Evolutionary conservation across 2,113 vertebrate genomes (phyloP).

Genomic region (Mirounga angustirostris): DNA sequence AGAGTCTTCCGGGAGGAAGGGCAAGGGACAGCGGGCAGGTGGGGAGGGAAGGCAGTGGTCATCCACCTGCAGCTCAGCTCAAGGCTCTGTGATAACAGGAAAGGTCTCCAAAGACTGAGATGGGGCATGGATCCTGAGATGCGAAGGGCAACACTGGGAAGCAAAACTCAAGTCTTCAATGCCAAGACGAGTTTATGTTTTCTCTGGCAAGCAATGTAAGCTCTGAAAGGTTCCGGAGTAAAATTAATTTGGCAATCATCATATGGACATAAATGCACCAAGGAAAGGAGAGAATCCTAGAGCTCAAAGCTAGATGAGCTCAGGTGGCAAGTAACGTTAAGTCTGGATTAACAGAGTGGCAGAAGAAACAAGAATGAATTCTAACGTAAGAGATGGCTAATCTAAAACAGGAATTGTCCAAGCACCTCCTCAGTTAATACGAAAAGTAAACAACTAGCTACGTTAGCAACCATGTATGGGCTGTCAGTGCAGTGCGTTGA

Average conservation of each 20-base stretch:
- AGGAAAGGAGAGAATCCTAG: not conserved
- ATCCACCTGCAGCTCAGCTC: not conserved
- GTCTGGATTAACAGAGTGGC: not conserved
- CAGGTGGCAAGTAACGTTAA: not conserved
- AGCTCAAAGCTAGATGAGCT: not conserved
- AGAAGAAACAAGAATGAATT: not conserved
- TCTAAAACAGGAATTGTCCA: not conserved
- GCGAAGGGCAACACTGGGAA: not conserved
- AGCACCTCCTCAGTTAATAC: not conserved
- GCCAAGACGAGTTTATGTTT: not conserved
- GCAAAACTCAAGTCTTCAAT: not conserved
- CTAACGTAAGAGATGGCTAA: not conserved
- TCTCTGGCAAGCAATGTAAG: not conserved
- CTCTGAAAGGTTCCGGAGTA: not conserved
- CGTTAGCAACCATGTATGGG: rapidly evolving
- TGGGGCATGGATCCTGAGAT: rapidly evolving
- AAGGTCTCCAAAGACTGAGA: no score
- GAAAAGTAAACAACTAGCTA: not conserved
- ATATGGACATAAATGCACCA: not conserved
- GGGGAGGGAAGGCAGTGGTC: no score
- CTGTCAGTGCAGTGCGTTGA: not conserved
- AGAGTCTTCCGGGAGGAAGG: not conserved
- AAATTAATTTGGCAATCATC: not conserved
- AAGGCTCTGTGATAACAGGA: not conserved
- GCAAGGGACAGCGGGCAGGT: not conserved